phyloP scores from a whole-genome alignment of 1,140 invertebrate species.

The Bactericera cockerelli region DNA sequence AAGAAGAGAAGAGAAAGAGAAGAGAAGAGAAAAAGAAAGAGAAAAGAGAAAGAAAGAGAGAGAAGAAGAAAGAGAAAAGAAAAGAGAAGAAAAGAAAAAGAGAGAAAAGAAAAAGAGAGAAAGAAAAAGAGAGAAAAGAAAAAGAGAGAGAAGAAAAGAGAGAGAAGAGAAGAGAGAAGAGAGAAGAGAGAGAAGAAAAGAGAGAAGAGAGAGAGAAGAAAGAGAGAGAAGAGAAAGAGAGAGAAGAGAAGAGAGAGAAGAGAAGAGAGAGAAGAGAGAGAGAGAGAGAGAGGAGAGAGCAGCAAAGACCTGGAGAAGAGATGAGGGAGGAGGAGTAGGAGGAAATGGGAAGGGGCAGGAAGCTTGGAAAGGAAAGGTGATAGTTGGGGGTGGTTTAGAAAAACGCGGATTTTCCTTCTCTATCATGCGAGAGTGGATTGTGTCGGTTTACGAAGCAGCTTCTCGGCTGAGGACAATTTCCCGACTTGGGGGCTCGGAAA shows the following conservation, averaged over 20 bases:
- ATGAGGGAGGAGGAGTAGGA: background rate
- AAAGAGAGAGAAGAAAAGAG: no score
- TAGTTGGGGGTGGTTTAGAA: no score
- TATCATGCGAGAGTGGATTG: no score
- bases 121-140: background rate
- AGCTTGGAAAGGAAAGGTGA: no score
- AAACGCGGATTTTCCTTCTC: no score
- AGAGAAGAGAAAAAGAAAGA: background rate
- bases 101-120: background rate
- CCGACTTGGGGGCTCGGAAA: no score
- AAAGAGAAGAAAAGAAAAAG: background rate
- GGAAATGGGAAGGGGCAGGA: background rate
- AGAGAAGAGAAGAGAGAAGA: no score
- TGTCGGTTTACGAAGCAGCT: no score
- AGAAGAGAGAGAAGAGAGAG: constrained; percentile 1
- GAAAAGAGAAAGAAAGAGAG: background rate
- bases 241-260: constrained; percentile 1
- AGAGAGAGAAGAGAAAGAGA: background rate
- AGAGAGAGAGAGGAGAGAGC: constrained; percentile 1
- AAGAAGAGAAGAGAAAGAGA: background rate
- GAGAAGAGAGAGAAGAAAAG: no score
- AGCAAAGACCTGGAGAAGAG: background rate
- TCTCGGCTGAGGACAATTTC: no score
- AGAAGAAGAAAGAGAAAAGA: background rate
- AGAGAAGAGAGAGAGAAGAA: no score